Evolutionary conservation across 2,888 invertebrate genomes (phyloP).

Genomic region (Tethea ocularis): DNA sequence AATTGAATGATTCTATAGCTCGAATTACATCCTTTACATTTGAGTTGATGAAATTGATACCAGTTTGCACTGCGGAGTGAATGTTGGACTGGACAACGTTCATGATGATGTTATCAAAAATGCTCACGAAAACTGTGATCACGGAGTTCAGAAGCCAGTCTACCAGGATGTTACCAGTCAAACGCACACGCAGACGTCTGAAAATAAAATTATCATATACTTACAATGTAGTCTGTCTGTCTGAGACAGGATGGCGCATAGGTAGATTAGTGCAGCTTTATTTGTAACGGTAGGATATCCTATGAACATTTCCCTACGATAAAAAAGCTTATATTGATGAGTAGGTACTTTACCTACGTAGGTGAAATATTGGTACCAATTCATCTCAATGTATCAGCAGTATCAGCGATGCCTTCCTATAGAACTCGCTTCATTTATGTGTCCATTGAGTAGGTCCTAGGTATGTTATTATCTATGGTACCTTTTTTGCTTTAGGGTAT

Average conservation of each 20-base stretch:
- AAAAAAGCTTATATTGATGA: too few relatives aligned
- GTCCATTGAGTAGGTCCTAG: too few relatives aligned
- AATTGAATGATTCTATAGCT: slow-evolving; percentile 55
- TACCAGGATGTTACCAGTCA: slow-evolving; percentile 73
- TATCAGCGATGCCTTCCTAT: too few relatives aligned
- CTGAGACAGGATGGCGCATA: slow-evolving; percentile 4
- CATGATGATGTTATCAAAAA: slow-evolving; percentile 76
- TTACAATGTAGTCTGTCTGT: neutral
- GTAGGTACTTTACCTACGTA: too few relatives aligned
- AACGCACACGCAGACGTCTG: slow-evolving; percentile 74
- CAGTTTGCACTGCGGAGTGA: slow-evolving; percentile 51
- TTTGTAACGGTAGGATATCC: neutral
- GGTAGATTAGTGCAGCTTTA: slow-evolving; percentile 10
- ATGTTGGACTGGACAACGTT: slow-evolving; percentile 68
- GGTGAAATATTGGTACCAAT: too few relatives aligned
- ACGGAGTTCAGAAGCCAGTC: slow-evolving; percentile 81
- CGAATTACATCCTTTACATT: slow-evolving; percentile 51
- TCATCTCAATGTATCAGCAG: too few relatives aligned
- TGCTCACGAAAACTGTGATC: slow-evolving; percentile 62
- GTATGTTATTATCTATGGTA: too few relatives aligned
- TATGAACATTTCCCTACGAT: too few relatives aligned
- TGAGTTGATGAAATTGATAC: slow-evolving; percentile 62
- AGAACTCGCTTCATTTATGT: too few relatives aligned
- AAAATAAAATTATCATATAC: slow-evolving; percentile 20
- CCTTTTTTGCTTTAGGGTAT: too few relatives aligned